Evolutionary conservation across 53 echinoderm and acorn worm genomes (phyloP), one percentile per base, ranked within the genome.

Genomic region (Stichopus horrens): DNA sequence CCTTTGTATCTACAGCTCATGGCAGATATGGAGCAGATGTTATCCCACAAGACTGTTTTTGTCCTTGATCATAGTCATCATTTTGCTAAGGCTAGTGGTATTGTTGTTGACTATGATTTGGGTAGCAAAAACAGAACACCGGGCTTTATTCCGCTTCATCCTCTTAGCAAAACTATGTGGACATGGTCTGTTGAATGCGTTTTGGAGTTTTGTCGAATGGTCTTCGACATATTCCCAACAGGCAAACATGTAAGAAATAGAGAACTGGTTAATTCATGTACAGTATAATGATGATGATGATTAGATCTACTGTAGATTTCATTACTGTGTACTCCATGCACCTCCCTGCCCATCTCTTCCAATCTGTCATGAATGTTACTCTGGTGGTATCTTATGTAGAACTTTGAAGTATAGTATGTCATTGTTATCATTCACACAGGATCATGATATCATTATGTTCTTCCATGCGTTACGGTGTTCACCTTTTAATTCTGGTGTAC

Each of bases 201-300:
- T 56, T 90, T 98, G 83, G 98, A 98, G 83, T 98, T 95, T 58
- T 94, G 94, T 86, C 73, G 98, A 54, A 91, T 98, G 63, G 95
- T 98, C 13, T 98, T 89, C 74, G 98, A 98, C 66, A 93, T 98
- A 66, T 98, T 90, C 55, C 94, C 98, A 76, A 74, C 90, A 55
- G 92, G 92, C 57, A 93, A 92, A 89, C 77, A 93, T 93, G 98
- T 97, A 89, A 92, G 94, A 89, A 16, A 58, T 75, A n/a, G 71
- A n/a, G 71, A 18, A n/a, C 16, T n/a, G 18, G 59, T 59, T 2
- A 59, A 37, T 37, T 37, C 37, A 37, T 37, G 37, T 37, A 2
- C 37, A 37, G 37, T 37, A 37, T 37, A 37, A 37, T 37, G 37
- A 2, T 37, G 37, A 2, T 37, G 1, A 2, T 37, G 37, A 37